phyloP scores from a whole-genome alignment of 2,113 vertebrate genomes.

The Passer domesticus region DNA sequence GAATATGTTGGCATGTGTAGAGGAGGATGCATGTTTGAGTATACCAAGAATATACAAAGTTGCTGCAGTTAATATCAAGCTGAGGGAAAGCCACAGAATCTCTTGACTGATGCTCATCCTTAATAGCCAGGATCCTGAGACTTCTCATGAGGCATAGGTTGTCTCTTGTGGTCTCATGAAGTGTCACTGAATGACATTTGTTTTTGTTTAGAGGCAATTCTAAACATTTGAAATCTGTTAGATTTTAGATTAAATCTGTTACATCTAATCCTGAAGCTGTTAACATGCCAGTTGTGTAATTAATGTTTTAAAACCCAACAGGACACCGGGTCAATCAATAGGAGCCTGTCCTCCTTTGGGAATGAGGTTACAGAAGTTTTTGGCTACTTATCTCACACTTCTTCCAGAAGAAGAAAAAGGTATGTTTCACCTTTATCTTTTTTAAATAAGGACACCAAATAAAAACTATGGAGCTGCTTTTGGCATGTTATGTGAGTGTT shows the following conservation, averaged over 20 bases:
- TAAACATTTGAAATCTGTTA: background rate
- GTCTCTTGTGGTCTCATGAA: background rate
- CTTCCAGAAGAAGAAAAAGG: conserved; percentile 84
- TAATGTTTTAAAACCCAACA: conserved; percentile 58
- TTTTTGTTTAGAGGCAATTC: background rate
- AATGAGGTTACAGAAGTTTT: conserved; percentile 83
- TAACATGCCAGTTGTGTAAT: background rate
- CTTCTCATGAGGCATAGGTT: background rate
- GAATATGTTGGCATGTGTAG: background rate
- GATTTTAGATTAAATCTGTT: background rate
- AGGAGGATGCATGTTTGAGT: background rate
- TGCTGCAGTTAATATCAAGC: background rate
- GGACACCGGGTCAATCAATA: conserved; percentile 77
- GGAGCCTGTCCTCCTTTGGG: conserved; percentile 87
- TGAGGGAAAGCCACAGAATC: background rate
- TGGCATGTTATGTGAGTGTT: background rate
- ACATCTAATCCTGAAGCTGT: background rate
- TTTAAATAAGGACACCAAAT: background rate
- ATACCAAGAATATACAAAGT: background rate
- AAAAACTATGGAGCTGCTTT: background rate
- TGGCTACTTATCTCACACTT: conserved; percentile 79
- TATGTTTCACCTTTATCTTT: conserved; percentile 48
- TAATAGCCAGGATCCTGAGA: background rate
- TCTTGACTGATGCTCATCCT: background rate
- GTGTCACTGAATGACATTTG: background rate